Evolutionary conservation across 2,113 vertebrate species (phyloP).

Genomic region (Lasiurus cinereus): DNA sequence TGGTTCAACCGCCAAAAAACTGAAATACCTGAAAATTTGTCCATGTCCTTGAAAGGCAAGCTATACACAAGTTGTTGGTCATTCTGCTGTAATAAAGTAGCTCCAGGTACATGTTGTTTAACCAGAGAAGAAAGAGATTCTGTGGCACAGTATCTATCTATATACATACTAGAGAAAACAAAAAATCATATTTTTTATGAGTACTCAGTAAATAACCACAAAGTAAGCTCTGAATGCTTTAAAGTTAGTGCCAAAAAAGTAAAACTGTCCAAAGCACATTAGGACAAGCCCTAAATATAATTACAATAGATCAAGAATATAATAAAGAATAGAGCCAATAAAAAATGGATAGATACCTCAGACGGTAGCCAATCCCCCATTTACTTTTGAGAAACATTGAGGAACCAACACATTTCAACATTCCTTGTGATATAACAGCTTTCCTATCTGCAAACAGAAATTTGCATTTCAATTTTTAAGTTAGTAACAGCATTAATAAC

Average conservation of each 20-base stretch:
- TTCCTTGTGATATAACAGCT: conserved; percentile 98
- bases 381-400: conserved; percentile 98
- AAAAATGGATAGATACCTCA: conserved; percentile 88
- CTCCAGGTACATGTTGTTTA: conserved; percentile 91
- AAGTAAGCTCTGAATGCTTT: not conserved
- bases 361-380: conserved; percentile 97
- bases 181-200: not conserved
- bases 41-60: conserved; percentile 94
- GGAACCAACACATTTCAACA: conserved; percentile 96
- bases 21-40: conserved; percentile 93
- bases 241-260: not conserved
- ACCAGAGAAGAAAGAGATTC: conserved; percentile 91
- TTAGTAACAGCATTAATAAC: not conserved
- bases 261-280: not conserved
- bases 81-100: conserved; percentile 91
- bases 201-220: not conserved
- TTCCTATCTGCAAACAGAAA: conserved; percentile 92
- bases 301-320: rapidly evolving
- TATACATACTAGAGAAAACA: conserved; percentile 91
- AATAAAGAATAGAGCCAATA: not conserved
- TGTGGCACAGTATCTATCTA: conserved; percentile 89
- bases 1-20: not conserved
- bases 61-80: conserved; percentile 94
- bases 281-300: not conserved
- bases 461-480: conserved; percentile 42